These are phyloP conservation scores for Arctocebus calabarensis DNA, from an alignment of 2,797 vertebrate genomes.

Conservation along the genomic window DNA sequence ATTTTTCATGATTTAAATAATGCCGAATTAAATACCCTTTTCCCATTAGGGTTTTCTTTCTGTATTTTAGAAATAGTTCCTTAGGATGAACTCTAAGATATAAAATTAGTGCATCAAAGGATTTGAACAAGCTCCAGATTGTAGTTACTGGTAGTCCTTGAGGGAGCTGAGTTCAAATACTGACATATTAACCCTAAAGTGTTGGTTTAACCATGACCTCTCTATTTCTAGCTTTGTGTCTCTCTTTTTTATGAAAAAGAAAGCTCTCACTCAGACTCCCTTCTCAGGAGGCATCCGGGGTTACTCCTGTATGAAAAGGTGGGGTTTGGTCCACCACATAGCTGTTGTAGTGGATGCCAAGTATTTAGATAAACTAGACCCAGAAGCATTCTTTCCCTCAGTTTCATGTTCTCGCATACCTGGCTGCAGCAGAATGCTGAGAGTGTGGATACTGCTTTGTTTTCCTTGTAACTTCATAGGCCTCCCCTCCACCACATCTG, in stretches of 20 bases:
- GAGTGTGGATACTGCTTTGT: constrained; percentile 70
- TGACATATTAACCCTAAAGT: neutral
- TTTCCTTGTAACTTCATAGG: constrained; percentile 78
- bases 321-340: neutral
- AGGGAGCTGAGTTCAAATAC: constrained; percentile 17
- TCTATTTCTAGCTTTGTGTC: neutral
- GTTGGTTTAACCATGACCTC: neutral
- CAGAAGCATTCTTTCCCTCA: neutral
- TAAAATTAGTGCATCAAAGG: constrained; percentile 15
- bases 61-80: neutral
- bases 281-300: neutral
- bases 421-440: constrained; percentile 64
- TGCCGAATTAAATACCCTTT: neutral
- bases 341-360: neutral
- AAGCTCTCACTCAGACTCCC: neutral
- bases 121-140: neutral
- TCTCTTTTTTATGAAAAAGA: neutral
- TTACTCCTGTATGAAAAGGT: neutral
- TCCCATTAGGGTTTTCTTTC: neutral
- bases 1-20: constrained; percentile 10
- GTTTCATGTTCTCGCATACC: constrained; percentile 63
- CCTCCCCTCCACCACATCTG: constrained; percentile 81
- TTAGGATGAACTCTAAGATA: neutral
- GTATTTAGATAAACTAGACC: neutral
- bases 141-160: neutral